Evolutionary conservation across 1,140 invertebrate genomes (phyloP), one percentile per base, ranked within the genome.

Genomic region (Polyergus mexicanus): DNA sequence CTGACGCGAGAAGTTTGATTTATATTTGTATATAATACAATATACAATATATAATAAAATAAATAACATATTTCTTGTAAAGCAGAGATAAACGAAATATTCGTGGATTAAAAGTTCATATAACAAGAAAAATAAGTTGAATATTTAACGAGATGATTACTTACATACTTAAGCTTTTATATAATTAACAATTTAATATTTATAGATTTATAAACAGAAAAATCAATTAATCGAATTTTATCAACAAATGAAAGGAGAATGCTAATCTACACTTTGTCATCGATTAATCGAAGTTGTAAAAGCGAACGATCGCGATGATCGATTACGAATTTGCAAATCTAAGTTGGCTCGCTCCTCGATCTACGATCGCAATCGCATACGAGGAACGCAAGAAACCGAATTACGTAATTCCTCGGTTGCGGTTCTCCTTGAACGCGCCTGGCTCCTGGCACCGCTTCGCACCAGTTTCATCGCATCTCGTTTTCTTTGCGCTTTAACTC

Each of bases 361-460:
- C 54, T 8, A 72, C 38, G 38, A 38, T 11, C 65, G 51, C 77
- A 60, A 71, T 86, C 58, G 60, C 32, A 44, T 28, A 58, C 71
- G 35, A 88, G 47, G 83, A 90, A 85, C 89, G 89, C 76, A 51
- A 51, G 47, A 91, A 87, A 66, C 86, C 44, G 77, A 74, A 90
- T 92, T 92, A 91, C 89, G 91, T 90, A 92, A 92, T 88, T 81
- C 80, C 19, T 68, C 32, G 35, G 76, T 85, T 89, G 86, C 63
- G 88, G 87, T 90, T 91, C 88, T 90, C 91, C 92, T 92, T 93
- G 92, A 92, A 90, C 84, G 84, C 86, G 81, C 85, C 25, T 11
- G 77, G 80, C 84, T 90, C 86, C 86, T 88, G 89, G 84, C 66
- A 88, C 87, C 78, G 81, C 60, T 62, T 60, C 62, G 76, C 77